phyloP scores from a whole-genome alignment of 1,140 invertebrate genomes.

The Fopius arisanus region DNA sequence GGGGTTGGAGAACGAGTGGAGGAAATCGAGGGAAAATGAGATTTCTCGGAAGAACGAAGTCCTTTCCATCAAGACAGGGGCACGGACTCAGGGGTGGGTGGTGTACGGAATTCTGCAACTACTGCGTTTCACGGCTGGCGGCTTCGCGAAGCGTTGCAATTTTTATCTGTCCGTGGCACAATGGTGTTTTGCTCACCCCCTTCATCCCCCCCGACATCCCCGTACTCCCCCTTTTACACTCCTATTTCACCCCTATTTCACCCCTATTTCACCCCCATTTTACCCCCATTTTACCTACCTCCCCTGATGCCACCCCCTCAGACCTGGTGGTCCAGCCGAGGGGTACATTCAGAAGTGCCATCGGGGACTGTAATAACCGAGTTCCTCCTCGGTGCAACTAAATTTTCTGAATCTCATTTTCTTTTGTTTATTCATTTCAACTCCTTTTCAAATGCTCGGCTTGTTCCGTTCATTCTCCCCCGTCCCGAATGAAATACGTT shows the following conservation, averaged over 20 bases:
- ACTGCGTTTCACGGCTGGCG: conserved; percentile 33
- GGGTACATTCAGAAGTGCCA: conserved; percentile 2
- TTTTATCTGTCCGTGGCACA: conserved; percentile 38
- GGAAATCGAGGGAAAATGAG: conserved; percentile 5
- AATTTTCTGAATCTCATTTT: conserved; percentile 21
- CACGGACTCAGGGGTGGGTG: not conserved
- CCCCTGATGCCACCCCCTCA: too few relatives aligned
- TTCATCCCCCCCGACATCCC: conserved; percentile 9
- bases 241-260: too few relatives aligned
- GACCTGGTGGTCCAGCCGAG: not conserved
- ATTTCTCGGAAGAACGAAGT: conserved; percentile 32
- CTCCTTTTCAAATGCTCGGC: not conserved
- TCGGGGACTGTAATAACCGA: conserved; percentile 13
- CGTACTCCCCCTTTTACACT: not conserved
- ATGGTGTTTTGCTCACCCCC: conserved; percentile 37
- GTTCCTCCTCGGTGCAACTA: conserved; percentile 8
- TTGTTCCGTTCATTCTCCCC: not conserved
- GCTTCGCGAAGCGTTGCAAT: conserved; percentile 34
- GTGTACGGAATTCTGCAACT: conserved; percentile 33
- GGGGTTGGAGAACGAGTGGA: too few relatives aligned
- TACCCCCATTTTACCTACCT: too few relatives aligned
- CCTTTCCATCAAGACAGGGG: conserved; percentile 22
- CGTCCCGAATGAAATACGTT: not conserved
- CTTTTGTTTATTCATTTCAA: conserved; percentile 4
- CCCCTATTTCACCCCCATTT: too few relatives aligned